Evolutionary conservation across 2,113 vertebrate species (phyloP).

Genomic region (Onychostruthus taczanowskii): DNA sequence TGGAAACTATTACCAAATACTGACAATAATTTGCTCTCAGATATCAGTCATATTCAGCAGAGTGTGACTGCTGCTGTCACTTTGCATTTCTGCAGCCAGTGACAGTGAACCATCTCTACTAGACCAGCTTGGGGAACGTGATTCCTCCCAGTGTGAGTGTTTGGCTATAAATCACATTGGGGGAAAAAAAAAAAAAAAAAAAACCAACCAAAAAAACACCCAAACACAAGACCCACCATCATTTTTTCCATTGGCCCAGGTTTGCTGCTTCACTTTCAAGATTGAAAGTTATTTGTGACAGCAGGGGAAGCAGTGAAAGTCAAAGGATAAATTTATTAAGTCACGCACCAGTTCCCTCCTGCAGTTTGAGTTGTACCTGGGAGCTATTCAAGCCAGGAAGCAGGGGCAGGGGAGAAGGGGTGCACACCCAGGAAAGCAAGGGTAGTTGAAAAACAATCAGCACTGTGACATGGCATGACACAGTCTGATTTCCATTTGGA

Average conservation of each 20-base stretch:
- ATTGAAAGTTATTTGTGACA: background rate
- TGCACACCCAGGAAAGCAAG: background rate
- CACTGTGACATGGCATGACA: too few relatives aligned
- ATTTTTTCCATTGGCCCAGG: background rate
- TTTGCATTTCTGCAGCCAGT: background rate
- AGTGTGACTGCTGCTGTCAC: rapidly evolving
- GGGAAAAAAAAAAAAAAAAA: background rate
- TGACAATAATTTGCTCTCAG: background rate
- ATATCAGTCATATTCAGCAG: background rate
- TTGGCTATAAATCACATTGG: background rate
- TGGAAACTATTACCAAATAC: background rate
- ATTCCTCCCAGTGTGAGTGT: background rate
- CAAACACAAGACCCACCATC: rapidly evolving
- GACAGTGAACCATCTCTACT: background rate
- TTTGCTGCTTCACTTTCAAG: background rate
- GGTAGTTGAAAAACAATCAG: background rate
- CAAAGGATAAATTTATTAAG: background rate
- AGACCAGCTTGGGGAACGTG: rapidly evolving
- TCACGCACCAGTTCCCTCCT: background rate
- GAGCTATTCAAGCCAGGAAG: background rate
- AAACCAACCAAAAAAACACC: background rate
- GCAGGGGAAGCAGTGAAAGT: background rate
- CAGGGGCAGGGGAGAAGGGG: rapidly evolving
- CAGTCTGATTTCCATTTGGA: background rate
- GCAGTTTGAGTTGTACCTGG: background rate